Evolutionary conservation across 2,113 vertebrate genomes (phyloP).

Genomic region (Bujurquina vittata): DNA sequence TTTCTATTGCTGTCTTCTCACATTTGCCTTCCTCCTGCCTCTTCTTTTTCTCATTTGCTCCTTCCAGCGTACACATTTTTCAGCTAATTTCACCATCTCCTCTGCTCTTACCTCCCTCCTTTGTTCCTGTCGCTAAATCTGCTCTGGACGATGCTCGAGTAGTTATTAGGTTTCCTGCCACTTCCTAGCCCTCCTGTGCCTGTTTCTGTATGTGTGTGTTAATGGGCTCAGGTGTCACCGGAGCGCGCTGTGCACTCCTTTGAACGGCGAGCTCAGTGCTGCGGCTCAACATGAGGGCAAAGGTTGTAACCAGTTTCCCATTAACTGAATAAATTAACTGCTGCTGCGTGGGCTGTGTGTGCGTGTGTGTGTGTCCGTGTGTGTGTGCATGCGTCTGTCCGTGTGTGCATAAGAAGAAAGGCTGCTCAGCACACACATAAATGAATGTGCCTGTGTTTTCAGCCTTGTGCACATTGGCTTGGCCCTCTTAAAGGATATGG

Average conservation of each 20-base stretch:
- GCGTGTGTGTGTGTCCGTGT: neutral
- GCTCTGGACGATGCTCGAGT: neutral
- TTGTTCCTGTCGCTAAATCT: neutral
- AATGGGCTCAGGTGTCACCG: slow-evolving; percentile 54
- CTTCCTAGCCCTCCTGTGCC: slow-evolving; percentile 23
- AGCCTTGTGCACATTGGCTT: slow-evolving; percentile 17
- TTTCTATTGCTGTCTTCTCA: neutral
- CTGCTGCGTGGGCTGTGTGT: slow-evolving; percentile 1
- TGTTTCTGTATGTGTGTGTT: slow-evolving; percentile 21
- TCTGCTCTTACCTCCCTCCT: neutral
- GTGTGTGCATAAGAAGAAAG: neutral
- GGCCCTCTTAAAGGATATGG: slow-evolving; percentile 40
- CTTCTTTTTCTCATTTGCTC: neutral
- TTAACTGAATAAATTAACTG: slow-evolving; percentile 47
- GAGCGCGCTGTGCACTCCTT: slow-evolving; percentile 16
- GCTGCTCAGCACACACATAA: neutral
- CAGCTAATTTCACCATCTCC: neutral
- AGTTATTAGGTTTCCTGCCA: slow-evolving; percentile 37
- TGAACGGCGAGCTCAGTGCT: slow-evolving; percentile 24
- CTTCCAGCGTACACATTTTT: neutral
- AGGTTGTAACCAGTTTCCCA: slow-evolving; percentile 35
- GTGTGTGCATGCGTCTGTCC: neutral
- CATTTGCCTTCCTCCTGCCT: neutral
- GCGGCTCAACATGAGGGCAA: slow-evolving; percentile 33
- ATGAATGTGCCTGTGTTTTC: slow-evolving; percentile 5